Percentiles rank a stretch among this genome's conserved stretches.
These are phyloP conservation scores for Achatina immaculata DNA, from an alignment of 1,140 invertebrate genomes.

Conservation along the genomic window DNA sequence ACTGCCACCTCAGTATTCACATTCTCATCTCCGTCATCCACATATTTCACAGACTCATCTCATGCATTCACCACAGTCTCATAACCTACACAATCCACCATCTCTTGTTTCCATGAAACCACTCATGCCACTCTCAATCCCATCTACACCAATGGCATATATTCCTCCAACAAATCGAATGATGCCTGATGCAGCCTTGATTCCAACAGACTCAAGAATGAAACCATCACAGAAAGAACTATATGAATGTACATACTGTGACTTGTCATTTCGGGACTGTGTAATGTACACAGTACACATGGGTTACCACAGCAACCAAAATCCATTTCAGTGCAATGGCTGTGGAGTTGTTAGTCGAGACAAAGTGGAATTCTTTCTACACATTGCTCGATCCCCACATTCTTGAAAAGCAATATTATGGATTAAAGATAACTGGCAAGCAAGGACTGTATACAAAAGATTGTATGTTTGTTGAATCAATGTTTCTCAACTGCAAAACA, in stretches of 20 bases:
- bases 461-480: not conserved
- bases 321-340: constrained; percentile 95
- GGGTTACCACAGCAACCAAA: constrained; percentile 90
- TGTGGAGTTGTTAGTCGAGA: constrained; percentile 88
- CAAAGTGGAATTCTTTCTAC: constrained; percentile 90
- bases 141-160: constrained; percentile 35
- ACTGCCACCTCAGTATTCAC: not conserved
- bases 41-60: not conserved
- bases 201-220: constrained; percentile 17
- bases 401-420: constrained; percentile 47
- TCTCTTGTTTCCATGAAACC: not conserved
- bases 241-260: constrained; percentile 87
- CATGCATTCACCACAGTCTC: constrained; percentile 16
- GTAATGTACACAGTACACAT: constrained; percentile 96
- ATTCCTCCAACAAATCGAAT: constrained; percentile 30
- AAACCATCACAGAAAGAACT: constrained; percentile 32
- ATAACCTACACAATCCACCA: not conserved
- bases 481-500: not conserved
- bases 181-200: not conserved
- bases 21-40: not conserved
- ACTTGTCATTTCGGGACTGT: constrained; percentile 89
- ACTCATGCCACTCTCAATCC: constrained; percentile 18
- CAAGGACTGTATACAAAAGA: not conserved
- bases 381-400: constrained; percentile 88
- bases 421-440: not conserved